A percentile compares a stretch with the other conserved stretches of the same genome.
Evolutionary conservation across 2,113 vertebrate species (phyloP).

Genomic region (Epinephelus lanceolatus): DNA sequence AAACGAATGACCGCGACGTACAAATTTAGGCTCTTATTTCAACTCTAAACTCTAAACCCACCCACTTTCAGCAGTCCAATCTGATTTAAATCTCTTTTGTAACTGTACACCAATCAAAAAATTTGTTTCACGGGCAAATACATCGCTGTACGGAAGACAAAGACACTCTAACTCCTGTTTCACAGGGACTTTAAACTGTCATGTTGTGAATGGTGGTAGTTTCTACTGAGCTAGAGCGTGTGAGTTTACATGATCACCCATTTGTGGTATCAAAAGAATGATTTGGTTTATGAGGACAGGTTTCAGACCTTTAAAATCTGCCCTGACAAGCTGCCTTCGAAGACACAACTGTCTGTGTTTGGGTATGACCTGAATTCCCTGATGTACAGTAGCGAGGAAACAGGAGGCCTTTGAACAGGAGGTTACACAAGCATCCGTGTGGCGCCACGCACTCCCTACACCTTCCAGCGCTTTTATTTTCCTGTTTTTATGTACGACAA

Average conservation of each 20-base stretch:
- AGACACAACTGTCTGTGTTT: constrained; percentile 26
- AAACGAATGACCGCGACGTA: too few relatives aligned
- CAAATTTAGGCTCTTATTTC: too few relatives aligned
- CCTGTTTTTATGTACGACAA: constrained; percentile 82
- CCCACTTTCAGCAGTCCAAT: too few relatives aligned
- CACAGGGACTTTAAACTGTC: too few relatives aligned
- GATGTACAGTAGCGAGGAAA: constrained; percentile 61
- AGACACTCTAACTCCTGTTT: too few relatives aligned
- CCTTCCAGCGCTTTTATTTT: constrained; percentile 80
- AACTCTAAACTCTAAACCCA: too few relatives aligned
- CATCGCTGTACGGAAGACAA: too few relatives aligned
- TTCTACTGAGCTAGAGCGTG: neutral
- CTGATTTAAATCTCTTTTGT: too few relatives aligned
- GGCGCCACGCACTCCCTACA: constrained; percentile 69
- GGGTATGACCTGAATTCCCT: constrained; percentile 36
- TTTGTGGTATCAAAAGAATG: neutral
- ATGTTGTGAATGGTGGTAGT: neutral
- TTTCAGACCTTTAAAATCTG: neutral
- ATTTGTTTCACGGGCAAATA: too few relatives aligned
- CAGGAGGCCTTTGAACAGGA: constrained; percentile 71
- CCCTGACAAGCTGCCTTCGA: neutral
- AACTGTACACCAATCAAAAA: too few relatives aligned
- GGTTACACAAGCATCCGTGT: constrained; percentile 75
- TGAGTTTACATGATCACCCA: neutral
- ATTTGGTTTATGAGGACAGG: neutral